A percentile compares a stretch with the other conserved stretches of the same genome.
Conservation (phyloP, 2,888 invertebrate species). For the Chloromyia formosa region DNA sequence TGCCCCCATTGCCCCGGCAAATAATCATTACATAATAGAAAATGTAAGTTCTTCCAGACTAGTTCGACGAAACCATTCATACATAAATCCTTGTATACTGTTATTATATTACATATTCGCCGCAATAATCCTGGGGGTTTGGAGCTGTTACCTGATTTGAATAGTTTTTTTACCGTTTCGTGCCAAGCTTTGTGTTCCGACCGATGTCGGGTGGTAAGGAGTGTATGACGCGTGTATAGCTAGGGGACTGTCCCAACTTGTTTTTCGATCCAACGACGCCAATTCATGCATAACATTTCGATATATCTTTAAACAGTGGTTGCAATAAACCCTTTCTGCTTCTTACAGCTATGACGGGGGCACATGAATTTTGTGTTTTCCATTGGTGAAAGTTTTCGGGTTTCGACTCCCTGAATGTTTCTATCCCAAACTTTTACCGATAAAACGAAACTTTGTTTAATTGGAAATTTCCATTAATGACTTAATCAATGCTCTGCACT, state of each 20-base stretch:
- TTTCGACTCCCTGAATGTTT: neutral
- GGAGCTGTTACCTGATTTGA: constrained; percentile 6
- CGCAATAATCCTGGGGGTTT: constrained; percentile 1
- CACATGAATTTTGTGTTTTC: neutral
- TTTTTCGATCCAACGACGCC: constrained; percentile 42
- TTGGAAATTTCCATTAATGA: too few species aligned
- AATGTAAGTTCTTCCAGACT: neutral
- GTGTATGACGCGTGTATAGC: constrained; percentile 1
- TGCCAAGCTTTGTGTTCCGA: constrained; percentile 32
- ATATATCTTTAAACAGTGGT: neutral
- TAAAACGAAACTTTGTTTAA: too few species aligned
- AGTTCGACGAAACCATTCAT: constrained; percentile 14
- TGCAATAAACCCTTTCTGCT: neutral
- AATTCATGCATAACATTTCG: neutral
- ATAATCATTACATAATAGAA: constrained; percentile 2
- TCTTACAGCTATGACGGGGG: too few species aligned
- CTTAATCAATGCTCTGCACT: too few species aligned
- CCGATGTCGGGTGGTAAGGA: neutral
- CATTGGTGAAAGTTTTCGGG: neutral
- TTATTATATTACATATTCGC: constrained; percentile 26
- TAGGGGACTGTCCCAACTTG: neutral
- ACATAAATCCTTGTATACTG: constrained; percentile 41
- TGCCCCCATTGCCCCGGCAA: too few species aligned
- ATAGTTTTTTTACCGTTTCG: constrained; percentile 40
- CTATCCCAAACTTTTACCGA: too few species aligned